These are phyloP conservation scores for Pseudorasbora parva DNA, from an alignment of 2,113 vertebrate species.

Conservation along the genomic window DNA sequence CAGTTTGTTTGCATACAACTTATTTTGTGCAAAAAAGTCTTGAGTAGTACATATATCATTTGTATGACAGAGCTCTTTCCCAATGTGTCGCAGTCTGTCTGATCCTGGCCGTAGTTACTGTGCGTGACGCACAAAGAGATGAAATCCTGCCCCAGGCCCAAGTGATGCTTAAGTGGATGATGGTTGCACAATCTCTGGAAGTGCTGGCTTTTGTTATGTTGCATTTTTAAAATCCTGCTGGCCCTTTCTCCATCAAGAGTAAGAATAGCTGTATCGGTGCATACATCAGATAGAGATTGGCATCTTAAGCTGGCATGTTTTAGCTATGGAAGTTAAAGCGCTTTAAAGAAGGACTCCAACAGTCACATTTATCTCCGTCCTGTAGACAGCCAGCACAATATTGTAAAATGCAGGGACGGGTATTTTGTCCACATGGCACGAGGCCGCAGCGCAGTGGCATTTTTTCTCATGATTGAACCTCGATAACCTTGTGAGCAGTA, in stretches of 20 bases:
- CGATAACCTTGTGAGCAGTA: neutral
- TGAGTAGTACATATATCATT: neutral
- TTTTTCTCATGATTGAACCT: slow-evolving; percentile 47
- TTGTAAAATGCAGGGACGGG: slow-evolving; percentile 50
- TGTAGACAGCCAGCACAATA: slow-evolving; percentile 54
- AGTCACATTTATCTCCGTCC: slow-evolving; percentile 54
- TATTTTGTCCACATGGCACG: slow-evolving; percentile 53
- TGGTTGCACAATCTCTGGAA: slow-evolving; percentile 48
- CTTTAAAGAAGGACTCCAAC: slow-evolving; percentile 31
- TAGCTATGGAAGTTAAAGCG: neutral
- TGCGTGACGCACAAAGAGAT: slow-evolving; percentile 37
- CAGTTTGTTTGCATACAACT: neutral
- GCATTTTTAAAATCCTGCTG: slow-evolving; percentile 26
- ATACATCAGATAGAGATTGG: slow-evolving; percentile 54
- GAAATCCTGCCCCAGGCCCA: slow-evolving; percentile 37
- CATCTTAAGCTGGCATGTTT: slow-evolving; percentile 48
- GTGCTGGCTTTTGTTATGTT: slow-evolving; percentile 28
- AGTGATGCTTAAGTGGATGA: slow-evolving; percentile 49
- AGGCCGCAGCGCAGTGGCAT: slow-evolving; percentile 31
- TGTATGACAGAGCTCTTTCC: neutral
- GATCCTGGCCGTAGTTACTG: slow-evolving; percentile 15
- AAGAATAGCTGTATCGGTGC: slow-evolving; percentile 48
- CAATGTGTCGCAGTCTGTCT: neutral
- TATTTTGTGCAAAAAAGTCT: neutral
- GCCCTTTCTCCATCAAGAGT: slow-evolving; percentile 15